Base-by-base conservation (phyloP, 2,888 invertebrate species). In the Caenorhabditis wallacei region DNA sequence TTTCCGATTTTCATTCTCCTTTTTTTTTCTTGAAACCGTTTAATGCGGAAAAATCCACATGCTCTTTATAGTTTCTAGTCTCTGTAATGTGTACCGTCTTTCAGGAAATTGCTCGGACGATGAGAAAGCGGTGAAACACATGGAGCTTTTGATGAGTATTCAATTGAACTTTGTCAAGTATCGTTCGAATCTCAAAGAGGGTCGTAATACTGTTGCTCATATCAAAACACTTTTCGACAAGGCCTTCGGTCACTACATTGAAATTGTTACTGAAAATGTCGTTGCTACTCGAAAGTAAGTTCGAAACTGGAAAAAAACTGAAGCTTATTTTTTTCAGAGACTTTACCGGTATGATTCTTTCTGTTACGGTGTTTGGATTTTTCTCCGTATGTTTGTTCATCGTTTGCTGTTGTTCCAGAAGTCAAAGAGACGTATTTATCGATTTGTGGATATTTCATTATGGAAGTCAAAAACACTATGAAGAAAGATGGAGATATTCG, bases 401-500 rank as follows among this genome's bases (percentile, higher is more conserved):
- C n/a, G n/a, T n/a, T n/a, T n/a, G n/a, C n/a, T n/a, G n/a, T n/a
- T n/a, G n/a, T n/a, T n/a, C n/a, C n/a, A n/a, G n/a, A n/a, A n/a
- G n/a, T n/a, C n/a, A n/a, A 48, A 18, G 35, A 51, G 30, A 30
- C 18, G 48, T 30, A 20, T 35, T 18, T 13, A 51, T 10, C 5
- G 26, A 43, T 13, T 18, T 26, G 30, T 64, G 46, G 7, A 5
- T 48, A 0, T 64, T 11, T n/a, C 48, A 48, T 20, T 48, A 46
- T 13, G 48, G 48, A 11, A 64, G 48, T 20, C 48, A 30, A 4
- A 46, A 48, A 11, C 30, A 51, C 0, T 64, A 30, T 51, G 64
- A 48, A 30, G 46, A 64, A 20, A n/a, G 64, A 30, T 64, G 64
- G 64, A 64, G 64, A 64, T 64, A 64, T 64, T 64, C 64, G 48